Percentiles rank a stretch among this genome's conserved stretches.
Evolutionary conservation across 2,888 invertebrate species (phyloP).

Genomic region (Pollenia labialis): DNA sequence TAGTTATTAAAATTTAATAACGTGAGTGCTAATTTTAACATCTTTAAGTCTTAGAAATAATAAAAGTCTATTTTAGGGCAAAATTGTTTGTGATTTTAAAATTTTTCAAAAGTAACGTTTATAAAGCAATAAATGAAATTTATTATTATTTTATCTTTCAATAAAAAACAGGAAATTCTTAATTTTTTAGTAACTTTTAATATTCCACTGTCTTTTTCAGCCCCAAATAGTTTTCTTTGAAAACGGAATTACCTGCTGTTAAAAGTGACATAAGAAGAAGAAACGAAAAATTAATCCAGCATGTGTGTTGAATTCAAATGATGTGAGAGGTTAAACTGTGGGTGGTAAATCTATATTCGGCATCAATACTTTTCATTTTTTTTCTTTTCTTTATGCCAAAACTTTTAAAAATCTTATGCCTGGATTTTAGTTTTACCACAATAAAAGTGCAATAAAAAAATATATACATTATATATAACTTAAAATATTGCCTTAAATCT

Average conservation of each 20-base stretch:
- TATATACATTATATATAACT: constrained; percentile 27
- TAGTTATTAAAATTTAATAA: not conserved
- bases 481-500: not conserved
- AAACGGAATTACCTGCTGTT: constrained; percentile 54
- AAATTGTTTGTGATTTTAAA: no score
- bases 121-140: no score
- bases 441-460: constrained; percentile 19
- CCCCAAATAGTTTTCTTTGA: constrained; percentile 2
- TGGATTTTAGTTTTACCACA: not conserved
- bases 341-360: constrained; percentile 41
- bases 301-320: constrained; percentile 12
- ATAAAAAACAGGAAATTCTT: not conserved
- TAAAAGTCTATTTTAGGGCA: no score
- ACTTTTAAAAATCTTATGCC: constrained; percentile 14
- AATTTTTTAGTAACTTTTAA: not conserved
- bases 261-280: not conserved
- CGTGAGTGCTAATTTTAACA: no score
- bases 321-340: constrained; percentile 57
- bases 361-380: constrained; percentile 19
- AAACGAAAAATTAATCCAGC: not conserved
- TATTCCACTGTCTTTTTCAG: not conserved
- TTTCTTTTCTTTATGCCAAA: not conserved
- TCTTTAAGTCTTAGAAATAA: no score
- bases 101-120: no score
- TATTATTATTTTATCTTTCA: not conserved